Conservation (phyloP, 2,113 vertebrate genomes). For the Xenus cinereus region DNA sequence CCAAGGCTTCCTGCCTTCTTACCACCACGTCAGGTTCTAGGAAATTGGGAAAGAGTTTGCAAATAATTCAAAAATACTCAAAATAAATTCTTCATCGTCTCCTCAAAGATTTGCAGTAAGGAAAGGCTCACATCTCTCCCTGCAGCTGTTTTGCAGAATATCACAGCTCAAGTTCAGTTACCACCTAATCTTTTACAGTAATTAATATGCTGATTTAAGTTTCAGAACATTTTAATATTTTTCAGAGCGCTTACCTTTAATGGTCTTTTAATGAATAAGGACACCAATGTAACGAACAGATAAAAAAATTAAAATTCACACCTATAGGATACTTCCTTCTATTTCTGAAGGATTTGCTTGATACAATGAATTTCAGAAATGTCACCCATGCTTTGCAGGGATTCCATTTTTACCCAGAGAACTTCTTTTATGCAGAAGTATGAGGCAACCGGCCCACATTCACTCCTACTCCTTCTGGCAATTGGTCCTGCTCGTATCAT, state of each 20-base stretch:
- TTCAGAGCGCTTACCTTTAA: neutral
- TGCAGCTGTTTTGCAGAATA: neutral
- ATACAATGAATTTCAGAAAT: neutral
- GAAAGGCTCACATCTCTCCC: neutral
- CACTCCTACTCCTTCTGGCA: neutral
- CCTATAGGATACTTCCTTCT: neutral
- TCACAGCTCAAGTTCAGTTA: neutral
- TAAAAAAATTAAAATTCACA: neutral
- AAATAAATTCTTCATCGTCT: neutral
- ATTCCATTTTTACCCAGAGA: neutral
- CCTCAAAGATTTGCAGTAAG: neutral
- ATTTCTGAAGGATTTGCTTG: neutral
- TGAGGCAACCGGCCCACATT: neutral
- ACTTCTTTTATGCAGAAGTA: neutral
- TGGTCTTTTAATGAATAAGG: neutral
- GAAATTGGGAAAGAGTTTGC: neutral
- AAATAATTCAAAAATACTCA: neutral
- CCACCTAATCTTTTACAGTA: neutral
- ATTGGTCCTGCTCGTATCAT: neutral
- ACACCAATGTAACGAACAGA: neutral
- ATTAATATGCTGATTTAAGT: neutral
- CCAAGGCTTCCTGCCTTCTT: slow-evolving; percentile 84
- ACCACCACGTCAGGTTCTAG: slow-evolving; percentile 80
- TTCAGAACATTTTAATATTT: neutral
- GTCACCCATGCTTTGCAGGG: neutral